Percentiles rank a stretch among this genome's conserved stretches.
phyloP scores from a whole-genome alignment of 2,113 vertebrate genomes.

The Motacilla tschutschensis region DNA sequence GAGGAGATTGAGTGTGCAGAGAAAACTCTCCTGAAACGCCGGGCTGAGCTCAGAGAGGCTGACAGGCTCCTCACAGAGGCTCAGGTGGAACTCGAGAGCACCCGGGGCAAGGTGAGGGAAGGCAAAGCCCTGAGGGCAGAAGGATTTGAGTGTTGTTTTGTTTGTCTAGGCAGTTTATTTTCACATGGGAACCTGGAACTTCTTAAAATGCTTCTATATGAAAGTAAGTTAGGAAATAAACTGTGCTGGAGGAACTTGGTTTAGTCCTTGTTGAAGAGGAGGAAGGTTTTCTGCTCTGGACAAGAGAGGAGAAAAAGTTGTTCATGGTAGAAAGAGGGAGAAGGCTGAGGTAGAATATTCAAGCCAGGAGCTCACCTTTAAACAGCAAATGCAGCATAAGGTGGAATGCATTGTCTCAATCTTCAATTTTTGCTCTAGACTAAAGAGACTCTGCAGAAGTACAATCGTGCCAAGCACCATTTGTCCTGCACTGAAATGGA shows the following conservation, averaged over 20 bases:
- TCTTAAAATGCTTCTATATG: neutral
- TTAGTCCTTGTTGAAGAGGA: neutral
- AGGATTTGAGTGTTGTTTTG: neutral
- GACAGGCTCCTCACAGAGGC: slow-evolving; percentile 83
- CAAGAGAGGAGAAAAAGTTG: neutral
- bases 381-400: neutral
- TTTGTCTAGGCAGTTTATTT: neutral
- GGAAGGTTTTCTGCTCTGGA: neutral
- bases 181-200: neutral
- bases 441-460: slow-evolving; percentile 70
- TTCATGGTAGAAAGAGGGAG: neutral
- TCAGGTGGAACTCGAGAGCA: slow-evolving; percentile 74
- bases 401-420: slow-evolving; percentile 11
- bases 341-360: neutral
- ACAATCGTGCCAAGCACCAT: slow-evolving; percentile 60
- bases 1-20: slow-evolving; percentile 81
- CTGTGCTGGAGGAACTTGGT: neutral
- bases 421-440: slow-evolving; percentile 64
- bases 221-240: neutral
- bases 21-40: slow-evolving; percentile 82
- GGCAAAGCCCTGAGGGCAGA: neutral
- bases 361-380: neutral
- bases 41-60: slow-evolving; percentile 83
- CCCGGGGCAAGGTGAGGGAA: slow-evolving; percentile 72
- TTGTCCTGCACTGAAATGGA: slow-evolving; percentile 70